These are phyloP conservation scores for Trachops cirrhosus DNA, from an alignment of 2,797 vertebrate species.

Conservation along the genomic window DNA sequence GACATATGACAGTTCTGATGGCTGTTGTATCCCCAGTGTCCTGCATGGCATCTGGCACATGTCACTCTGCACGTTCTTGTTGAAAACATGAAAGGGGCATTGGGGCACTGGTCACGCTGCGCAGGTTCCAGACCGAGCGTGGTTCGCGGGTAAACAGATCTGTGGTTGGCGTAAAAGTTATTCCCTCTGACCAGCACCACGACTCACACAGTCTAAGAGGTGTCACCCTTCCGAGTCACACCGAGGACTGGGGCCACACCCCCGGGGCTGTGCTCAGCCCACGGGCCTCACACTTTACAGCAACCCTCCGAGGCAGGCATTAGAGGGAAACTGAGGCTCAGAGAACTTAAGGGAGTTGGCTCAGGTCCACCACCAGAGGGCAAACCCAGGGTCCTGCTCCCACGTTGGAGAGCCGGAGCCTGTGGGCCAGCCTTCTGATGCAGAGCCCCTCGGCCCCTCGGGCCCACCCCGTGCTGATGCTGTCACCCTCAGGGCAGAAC, in stretches of 20 bases:
- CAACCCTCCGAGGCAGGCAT: accelerated
- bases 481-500: neutral
- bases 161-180: neutral
- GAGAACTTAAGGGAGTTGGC: neutral
- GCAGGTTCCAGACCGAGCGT: neutral
- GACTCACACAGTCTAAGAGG: neutral
- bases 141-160: neutral
- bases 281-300: accelerated
- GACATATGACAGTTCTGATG: neutral
- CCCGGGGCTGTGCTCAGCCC: accelerated
- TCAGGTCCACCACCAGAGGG: neutral
- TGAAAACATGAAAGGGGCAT: neutral
- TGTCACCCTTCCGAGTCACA: neutral
- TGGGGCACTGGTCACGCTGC: neutral
- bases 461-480: neutral
- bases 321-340: no score
- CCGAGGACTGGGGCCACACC: accelerated
- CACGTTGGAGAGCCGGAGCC: neutral
- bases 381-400: neutral
- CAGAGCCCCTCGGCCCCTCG: neutral
- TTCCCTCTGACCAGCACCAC: neutral
- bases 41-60: neutral
- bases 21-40: accelerated
- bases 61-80: neutral
- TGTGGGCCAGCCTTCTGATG: accelerated